These are phyloP conservation scores for Anguilla anguilla DNA, from an alignment of 2,797 vertebrate genomes.

Conservation along the genomic window DNA sequence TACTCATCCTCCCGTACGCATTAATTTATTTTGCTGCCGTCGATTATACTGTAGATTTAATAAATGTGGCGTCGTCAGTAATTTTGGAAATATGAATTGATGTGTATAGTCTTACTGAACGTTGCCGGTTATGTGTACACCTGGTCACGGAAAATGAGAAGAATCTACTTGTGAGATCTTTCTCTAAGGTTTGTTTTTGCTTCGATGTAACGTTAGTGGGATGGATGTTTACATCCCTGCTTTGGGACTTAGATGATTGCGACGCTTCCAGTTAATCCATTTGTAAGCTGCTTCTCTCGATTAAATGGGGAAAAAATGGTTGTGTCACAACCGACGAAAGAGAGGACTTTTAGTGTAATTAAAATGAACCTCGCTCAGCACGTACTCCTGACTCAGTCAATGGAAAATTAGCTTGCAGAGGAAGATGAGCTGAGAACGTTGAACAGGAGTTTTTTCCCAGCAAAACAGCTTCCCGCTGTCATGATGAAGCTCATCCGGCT, in stretches of 20 bases:
- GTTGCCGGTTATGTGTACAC: neutral
- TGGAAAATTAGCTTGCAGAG: neutral
- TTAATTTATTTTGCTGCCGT: neutral
- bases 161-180: neutral
- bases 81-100: neutral
- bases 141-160: neutral
- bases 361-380: neutral
- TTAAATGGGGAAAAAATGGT: conserved; percentile 33
- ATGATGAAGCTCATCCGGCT: neutral
- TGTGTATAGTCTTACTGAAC: neutral
- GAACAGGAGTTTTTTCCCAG: neutral
- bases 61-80: neutral
- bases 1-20: neutral
- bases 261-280: conserved; percentile 32
- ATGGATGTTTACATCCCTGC: neutral
- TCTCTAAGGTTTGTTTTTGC: neutral
- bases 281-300: conserved; percentile 36
- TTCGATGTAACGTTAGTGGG: neutral
- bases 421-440: neutral
- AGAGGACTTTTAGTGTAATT: conserved; percentile 26
- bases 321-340: conserved; percentile 13
- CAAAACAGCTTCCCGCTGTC: neutral
- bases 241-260: neutral
- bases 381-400: neutral
- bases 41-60: neutral